A percentile compares a stretch with the other conserved stretches of the same genome.
These are phyloP conservation scores for Diprion similis DNA, from an alignment of 1,140 invertebrate species.

Conservation along the genomic window DNA sequence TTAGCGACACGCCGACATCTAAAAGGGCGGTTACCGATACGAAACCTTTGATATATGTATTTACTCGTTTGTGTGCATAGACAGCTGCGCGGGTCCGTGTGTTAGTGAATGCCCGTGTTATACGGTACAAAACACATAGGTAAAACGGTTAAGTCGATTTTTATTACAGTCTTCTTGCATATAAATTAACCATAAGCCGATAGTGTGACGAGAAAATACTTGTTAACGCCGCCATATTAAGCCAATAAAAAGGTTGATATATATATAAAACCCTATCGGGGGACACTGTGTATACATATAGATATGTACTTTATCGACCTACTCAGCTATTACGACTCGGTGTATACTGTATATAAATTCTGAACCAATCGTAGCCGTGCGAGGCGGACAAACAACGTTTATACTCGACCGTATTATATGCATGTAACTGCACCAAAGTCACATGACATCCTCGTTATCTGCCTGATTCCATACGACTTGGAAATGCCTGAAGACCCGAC, in stretches of 20 bases:
- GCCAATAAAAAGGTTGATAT: conserved; percentile 9
- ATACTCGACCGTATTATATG: too few relatives aligned
- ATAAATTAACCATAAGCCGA: conserved; percentile 32
- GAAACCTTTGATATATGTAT: neutral
- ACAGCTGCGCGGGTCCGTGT: neutral
- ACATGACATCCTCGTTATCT: too few relatives aligned
- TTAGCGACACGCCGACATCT: conserved; percentile 50
- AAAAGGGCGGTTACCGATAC: conserved; percentile 46
- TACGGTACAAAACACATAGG: neutral
- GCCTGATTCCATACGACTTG: too few relatives aligned
- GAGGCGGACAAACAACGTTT: too few relatives aligned
- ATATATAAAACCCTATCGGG: conserved; percentile 18
- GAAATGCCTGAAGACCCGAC: too few relatives aligned
- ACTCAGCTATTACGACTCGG: too few relatives aligned
- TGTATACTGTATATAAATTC: too few relatives aligned
- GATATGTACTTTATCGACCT: too few relatives aligned
- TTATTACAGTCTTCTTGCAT: conserved; percentile 52
- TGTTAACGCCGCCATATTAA: conserved; percentile 9
- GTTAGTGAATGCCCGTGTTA: neutral
- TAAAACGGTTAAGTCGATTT: conserved; percentile 56
- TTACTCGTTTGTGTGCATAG: neutral
- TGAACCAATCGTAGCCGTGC: too few relatives aligned
- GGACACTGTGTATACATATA: too few relatives aligned
- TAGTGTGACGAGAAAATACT: neutral
- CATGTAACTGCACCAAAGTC: too few relatives aligned